Evolutionary conservation across 1,140 invertebrate genomes (phyloP).

Genomic region (Papilio xuthus): DNA sequence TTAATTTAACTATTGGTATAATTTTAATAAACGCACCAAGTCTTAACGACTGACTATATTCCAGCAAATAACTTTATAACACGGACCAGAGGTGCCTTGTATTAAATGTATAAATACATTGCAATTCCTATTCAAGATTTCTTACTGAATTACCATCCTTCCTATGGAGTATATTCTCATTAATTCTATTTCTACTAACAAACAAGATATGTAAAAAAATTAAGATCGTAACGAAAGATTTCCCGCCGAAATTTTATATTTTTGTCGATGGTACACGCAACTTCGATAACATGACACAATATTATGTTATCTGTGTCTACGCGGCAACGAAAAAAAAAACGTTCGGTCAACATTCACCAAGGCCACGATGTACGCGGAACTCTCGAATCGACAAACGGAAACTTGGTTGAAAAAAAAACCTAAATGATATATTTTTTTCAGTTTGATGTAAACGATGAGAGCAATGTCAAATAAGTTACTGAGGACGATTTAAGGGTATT

Average conservation of each 20-base stretch:
- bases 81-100: constrained; percentile 10
- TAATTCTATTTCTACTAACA: neutral
- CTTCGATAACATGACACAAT: constrained; percentile 66
- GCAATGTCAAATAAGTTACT: constrained; percentile 73
- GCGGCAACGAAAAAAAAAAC: constrained; percentile 51
- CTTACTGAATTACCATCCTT: neutral
- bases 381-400: constrained; percentile 57
- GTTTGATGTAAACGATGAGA: constrained; percentile 48
- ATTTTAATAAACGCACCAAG: constrained; percentile 30
- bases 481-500: constrained; percentile 63
- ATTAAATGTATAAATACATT: constrained; percentile 34
- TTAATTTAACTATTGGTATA: neutral
- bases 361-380: constrained; percentile 69
- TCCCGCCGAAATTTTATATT: constrained; percentile 30
- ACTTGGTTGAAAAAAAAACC: constrained; percentile 53
- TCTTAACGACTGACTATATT: constrained; percentile 35
- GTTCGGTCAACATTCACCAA: constrained; percentile 67
- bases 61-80: constrained; percentile 39
- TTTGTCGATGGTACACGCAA: constrained; percentile 28
- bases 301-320: constrained; percentile 64
- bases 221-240: neutral
- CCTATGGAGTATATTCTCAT: neutral
- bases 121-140: constrained; percentile 27
- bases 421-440: constrained; percentile 46
- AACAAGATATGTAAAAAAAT: neutral